These are phyloP conservation scores for Bursaphelenchus mucronatus DNA, from an alignment of 1,140 invertebrate species.

Conservation along the genomic window DNA sequence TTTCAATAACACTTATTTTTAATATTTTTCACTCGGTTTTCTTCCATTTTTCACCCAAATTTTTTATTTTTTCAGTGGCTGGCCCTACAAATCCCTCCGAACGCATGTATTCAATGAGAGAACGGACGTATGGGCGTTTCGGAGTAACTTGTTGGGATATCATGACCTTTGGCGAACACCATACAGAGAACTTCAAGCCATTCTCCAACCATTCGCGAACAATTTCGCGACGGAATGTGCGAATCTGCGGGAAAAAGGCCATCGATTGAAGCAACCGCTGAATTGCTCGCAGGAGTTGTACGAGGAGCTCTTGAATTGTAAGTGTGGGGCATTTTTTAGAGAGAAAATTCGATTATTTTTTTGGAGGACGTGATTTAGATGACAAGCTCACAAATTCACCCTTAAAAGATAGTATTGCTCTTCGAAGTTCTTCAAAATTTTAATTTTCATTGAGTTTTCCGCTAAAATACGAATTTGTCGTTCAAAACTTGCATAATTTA, in stretches of 20 bases:
- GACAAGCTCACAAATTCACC: no score
- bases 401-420: no score
- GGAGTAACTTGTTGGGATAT: constrained; percentile 96
- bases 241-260: constrained; percentile 46
- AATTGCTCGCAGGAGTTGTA: constrained; percentile 56
- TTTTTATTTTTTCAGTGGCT: constrained; percentile 72
- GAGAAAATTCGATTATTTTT: no score
- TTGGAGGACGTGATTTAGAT: no score
- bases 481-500: background rate
- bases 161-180: constrained; percentile 87
- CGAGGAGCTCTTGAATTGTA: constrained; percentile 48
- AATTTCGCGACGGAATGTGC: constrained; percentile 30
- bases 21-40: background rate
- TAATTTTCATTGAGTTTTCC: no score
- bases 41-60: background rate
- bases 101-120: constrained; percentile 94
- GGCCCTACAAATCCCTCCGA: constrained; percentile 88
- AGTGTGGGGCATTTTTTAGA: background rate
- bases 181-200: constrained; percentile 30
- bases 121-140: constrained; percentile 97
- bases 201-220: constrained; percentile 18
- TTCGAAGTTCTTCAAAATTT: no score
- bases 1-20: background rate
- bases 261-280: constrained; percentile 42
- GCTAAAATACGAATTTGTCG: background rate